A percentile compares a stretch with the other conserved stretches of the same genome.
phyloP scores from a whole-genome alignment of 2,888 invertebrate genomes.

The Zootermopsis nevadensis region DNA sequence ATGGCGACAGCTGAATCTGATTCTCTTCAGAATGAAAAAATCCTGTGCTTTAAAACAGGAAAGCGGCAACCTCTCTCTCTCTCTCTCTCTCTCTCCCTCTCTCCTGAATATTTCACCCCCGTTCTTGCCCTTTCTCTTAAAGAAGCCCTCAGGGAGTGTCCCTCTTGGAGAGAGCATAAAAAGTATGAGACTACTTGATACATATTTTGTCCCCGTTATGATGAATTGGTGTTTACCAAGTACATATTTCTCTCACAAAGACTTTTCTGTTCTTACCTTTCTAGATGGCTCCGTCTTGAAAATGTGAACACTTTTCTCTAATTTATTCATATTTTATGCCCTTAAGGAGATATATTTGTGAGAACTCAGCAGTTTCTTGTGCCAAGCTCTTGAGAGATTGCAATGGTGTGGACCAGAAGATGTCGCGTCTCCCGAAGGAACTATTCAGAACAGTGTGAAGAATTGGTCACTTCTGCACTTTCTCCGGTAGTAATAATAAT shows the following conservation, averaged over 20 bases:
- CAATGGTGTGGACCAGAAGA: neutral
- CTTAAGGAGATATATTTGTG: neutral
- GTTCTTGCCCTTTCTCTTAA: conserved; percentile 6
- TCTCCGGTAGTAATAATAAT: neutral
- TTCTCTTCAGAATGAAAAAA: conserved; percentile 11
- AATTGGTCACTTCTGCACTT: conserved; percentile 1
- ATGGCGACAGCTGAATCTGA: neutral
- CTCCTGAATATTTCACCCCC: neutral
- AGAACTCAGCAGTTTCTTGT: neutral
- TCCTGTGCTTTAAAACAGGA: neutral
- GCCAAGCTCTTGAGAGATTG: neutral
- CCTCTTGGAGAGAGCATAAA: neutral
- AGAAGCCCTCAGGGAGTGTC: neutral
- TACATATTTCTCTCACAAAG: neutral
- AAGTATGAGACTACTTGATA: conserved; percentile 9
- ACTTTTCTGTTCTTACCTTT: neutral
- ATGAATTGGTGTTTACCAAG: conserved; percentile 35
- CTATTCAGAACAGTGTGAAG: neutral
- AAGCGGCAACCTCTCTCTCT: neutral
- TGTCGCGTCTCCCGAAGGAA: neutral
- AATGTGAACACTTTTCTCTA: neutral
- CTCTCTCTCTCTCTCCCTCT: no score
- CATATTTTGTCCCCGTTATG: conserved; percentile 26
- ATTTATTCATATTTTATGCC: neutral
- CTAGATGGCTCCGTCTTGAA: neutral